phyloP scores from a whole-genome alignment of 2,113 vertebrate species.

The Guaruba guarouba region DNA sequence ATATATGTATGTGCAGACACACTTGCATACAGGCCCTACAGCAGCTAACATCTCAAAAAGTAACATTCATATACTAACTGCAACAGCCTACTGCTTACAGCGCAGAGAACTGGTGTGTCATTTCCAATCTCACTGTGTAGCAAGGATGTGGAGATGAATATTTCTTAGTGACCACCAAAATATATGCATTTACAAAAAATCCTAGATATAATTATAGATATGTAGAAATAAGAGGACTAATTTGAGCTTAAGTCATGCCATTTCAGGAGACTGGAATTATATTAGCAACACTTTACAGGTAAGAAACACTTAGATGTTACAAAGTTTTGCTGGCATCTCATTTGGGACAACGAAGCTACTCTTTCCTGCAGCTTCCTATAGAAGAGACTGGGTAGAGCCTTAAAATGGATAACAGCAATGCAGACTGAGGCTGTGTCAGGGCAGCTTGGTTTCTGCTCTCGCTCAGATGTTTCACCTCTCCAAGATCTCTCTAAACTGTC shows the following conservation, averaged over 20 bases:
- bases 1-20: accelerated
- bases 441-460: background rate
- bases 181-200: background rate
- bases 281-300: background rate
- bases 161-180: background rate
- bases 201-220: background rate
- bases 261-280: background rate
- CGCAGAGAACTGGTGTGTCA: background rate
- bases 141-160: background rate
- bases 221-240: background rate
- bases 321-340: background rate
- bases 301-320: background rate
- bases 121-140: background rate
- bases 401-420: background rate
- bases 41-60: background rate
- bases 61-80: background rate
- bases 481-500: background rate
- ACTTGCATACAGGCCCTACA: background rate
- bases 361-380: background rate
- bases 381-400: background rate
- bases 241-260: background rate
- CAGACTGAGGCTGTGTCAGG: background rate
- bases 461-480: background rate
- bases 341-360: background rate
- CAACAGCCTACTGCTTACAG: background rate